Conservation (phyloP, 2,113 vertebrate species). For the Burhinus oedicnemus region DNA sequence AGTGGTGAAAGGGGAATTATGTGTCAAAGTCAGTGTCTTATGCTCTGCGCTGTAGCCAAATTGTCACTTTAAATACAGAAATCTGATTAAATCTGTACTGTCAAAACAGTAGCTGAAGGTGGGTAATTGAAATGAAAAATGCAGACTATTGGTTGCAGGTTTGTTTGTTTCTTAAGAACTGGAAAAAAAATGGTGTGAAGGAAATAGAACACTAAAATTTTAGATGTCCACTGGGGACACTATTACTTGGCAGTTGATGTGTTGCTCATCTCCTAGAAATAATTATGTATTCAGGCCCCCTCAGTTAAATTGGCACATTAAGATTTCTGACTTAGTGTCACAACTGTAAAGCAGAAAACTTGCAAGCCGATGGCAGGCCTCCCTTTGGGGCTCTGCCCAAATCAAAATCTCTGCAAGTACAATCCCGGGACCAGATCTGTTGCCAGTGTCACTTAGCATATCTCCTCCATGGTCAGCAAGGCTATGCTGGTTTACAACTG, state of each 20-base stretch:
- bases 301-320: constrained; percentile 43
- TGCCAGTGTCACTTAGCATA: not conserved
- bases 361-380: not conserved
- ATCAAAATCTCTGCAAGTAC: not conserved
- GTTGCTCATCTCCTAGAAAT: not conserved
- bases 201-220: not conserved
- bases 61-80: not conserved
- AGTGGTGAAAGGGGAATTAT: not conserved
- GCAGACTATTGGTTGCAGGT: not conserved
- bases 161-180: constrained; percentile 12
- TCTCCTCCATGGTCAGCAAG: not conserved
- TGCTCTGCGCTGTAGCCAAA: not conserved
- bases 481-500: not conserved
- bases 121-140: constrained; percentile 4
- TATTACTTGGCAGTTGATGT: not conserved
- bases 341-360: not conserved
- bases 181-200: not conserved
- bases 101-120: not conserved
- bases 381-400: not conserved
- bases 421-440: not conserved
- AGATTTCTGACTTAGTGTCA: constrained; percentile 18
- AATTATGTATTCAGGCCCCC: constrained; percentile 1
- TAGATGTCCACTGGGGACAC: not conserved
- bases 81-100: not conserved
- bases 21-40: not conserved